Percentiles rank a stretch among this genome's conserved stretches.
phyloP scores from a whole-genome alignment of 2,797 vertebrate genomes.

The Odontamblyopus lacepedii region DNA sequence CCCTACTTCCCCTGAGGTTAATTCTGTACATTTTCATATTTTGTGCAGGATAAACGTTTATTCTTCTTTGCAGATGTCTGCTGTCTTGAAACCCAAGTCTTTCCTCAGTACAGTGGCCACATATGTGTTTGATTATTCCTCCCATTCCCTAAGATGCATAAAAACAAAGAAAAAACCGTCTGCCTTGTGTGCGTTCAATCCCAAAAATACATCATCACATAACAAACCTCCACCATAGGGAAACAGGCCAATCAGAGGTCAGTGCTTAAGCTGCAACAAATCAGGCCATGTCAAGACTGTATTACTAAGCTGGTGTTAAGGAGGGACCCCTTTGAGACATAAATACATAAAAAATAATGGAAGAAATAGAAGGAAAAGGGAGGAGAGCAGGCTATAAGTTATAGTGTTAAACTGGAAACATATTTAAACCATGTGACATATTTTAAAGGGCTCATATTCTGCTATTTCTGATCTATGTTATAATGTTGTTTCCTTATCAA shows the following conservation, averaged over 20 bases:
- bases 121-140: slow-evolving; percentile 51
- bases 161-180: slow-evolving; percentile 35
- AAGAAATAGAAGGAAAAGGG: neutral
- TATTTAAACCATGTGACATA: slow-evolving; percentile 64
- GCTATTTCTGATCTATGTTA: no score
- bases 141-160: slow-evolving; percentile 40
- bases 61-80: slow-evolving; percentile 28
- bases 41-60: neutral
- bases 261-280: slow-evolving; percentile 20
- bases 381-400: neutral
- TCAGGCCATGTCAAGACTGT: slow-evolving; percentile 4
- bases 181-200: slow-evolving; percentile 32
- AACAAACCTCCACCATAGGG: slow-evolving; percentile 45
- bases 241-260: slow-evolving; percentile 54
- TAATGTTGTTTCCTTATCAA: no score
- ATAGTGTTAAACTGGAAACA: slow-evolving; percentile 35
- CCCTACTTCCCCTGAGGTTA: neutral
- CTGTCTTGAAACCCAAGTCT: slow-evolving; percentile 55
- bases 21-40: neutral
- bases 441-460: neutral
- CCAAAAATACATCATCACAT: slow-evolving; percentile 49
- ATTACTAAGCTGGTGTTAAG: neutral
- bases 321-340: neutral
- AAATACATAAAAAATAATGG: neutral
- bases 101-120: slow-evolving; percentile 33